These are phyloP conservation scores for Babylonia areolata DNA, from an alignment of 1,140 invertebrate species.

Conservation along the genomic window DNA sequence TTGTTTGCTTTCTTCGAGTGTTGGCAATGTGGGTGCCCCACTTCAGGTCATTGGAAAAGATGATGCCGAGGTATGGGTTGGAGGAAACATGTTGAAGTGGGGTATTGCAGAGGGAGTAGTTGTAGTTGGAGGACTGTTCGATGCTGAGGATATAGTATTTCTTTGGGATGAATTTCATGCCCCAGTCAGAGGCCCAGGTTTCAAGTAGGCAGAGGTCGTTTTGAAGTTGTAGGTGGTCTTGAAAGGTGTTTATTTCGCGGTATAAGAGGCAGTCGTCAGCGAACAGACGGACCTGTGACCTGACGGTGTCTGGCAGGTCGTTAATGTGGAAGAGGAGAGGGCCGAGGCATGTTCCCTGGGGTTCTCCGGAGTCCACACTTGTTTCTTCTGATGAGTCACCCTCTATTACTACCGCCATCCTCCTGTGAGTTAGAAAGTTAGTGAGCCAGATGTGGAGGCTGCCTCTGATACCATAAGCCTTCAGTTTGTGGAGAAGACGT, in stretches of 20 bases:
- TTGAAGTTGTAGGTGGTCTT: conserved; percentile 34
- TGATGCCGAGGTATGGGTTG: conserved; percentile 47
- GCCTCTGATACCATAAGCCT: not conserved
- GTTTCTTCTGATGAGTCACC: not conserved
- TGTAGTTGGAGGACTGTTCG: conserved; percentile 25
- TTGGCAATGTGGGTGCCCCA: conserved; percentile 37
- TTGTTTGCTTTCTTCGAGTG: conserved; percentile 25
- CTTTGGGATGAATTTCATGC: not conserved
- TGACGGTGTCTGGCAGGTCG: conserved; percentile 40
- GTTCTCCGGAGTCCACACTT: conserved; percentile 26
- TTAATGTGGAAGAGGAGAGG: conserved; percentile 47
- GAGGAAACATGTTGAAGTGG: conserved; percentile 38
- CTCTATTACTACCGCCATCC: not conserved
- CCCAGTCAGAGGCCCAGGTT: not conserved
- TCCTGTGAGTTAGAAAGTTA: not conserved
- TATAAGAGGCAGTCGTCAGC: conserved; percentile 45
- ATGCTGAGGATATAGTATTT: conserved; percentile 35
- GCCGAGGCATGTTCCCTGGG: conserved; percentile 22
- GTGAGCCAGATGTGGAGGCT: not conserved
- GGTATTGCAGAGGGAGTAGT: conserved; percentile 40
- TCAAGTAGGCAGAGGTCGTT: conserved; percentile 28
- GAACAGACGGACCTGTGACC: conserved; percentile 27
- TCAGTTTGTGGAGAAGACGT: not conserved
- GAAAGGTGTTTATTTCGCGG: not conserved
- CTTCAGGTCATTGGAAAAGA: conserved; percentile 42